phyloP scores from a whole-genome alignment of 2,113 vertebrate species.

The Xyliphius kryptos region DNA sequence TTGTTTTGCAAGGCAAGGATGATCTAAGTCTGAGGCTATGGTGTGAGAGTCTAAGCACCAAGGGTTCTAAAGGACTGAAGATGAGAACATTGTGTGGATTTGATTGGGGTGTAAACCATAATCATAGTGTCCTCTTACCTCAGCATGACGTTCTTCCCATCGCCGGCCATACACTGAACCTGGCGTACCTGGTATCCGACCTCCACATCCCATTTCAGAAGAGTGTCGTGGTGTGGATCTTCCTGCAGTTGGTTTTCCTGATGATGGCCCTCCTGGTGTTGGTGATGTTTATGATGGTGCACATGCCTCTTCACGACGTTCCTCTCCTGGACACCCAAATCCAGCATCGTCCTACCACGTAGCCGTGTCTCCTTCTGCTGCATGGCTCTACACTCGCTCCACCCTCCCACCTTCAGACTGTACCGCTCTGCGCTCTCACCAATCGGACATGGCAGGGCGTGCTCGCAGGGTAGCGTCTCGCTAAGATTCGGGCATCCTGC shows the following conservation, averaged over 20 bases:
- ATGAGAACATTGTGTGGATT: too few species aligned
- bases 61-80: too few species aligned
- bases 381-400: slow-evolving; percentile 76
- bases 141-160: slow-evolving; percentile 72
- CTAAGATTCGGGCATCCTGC: slow-evolving; percentile 79
- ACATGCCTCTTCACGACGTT: slow-evolving; percentile 54
- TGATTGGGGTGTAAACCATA: too few species aligned
- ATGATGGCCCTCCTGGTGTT: slow-evolving; percentile 37
- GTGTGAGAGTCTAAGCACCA: too few species aligned
- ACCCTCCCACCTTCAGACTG: slow-evolving; percentile 81
- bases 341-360: slow-evolving; percentile 67
- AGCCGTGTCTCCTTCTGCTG: slow-evolving; percentile 70
- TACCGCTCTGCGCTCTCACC: slow-evolving; percentile 74
- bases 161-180: slow-evolving; percentile 77
- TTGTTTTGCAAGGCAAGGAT: too few species aligned
- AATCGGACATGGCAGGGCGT: slow-evolving; percentile 57
- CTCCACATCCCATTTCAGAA: slow-evolving; percentile 64
- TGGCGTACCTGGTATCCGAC: slow-evolving; percentile 83
- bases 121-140: slow-evolving; percentile 70
- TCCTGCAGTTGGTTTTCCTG: not conserved
- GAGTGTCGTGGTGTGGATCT: slow-evolving; percentile 33
- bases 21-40: too few species aligned
- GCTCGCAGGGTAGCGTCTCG: slow-evolving; percentile 69
- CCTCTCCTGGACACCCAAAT: slow-evolving; percentile 63
- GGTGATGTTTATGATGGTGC: slow-evolving; percentile 46